phyloP scores from a whole-genome alignment of 2,888 invertebrate genomes.

The Ennomos erosarius region DNA sequence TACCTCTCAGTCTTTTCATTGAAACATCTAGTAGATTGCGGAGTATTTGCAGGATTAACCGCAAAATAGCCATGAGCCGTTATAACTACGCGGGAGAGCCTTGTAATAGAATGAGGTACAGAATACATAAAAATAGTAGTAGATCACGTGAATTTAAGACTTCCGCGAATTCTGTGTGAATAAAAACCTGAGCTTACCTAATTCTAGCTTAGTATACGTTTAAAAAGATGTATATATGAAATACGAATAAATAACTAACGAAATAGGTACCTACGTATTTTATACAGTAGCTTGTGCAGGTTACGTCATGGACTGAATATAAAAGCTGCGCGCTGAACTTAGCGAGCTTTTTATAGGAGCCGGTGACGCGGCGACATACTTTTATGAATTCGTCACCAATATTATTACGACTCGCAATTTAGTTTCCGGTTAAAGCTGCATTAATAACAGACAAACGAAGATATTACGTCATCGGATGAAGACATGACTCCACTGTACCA shows the following conservation, averaged over 20 bases:
- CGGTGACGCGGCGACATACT: conserved; percentile 41
- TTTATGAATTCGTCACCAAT: conserved; percentile 48
- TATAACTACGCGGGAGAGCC: conserved; percentile 21
- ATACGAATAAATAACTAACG: too few relatives aligned
- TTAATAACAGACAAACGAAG: conserved; percentile 47
- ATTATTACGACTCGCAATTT: conserved; percentile 42
- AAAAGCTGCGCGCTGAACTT: conserved; percentile 26
- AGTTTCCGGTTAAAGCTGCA: conserved; percentile 45
- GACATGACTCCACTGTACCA: conserved; percentile 20
- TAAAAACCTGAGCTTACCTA: too few relatives aligned
- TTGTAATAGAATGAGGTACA: too few relatives aligned
- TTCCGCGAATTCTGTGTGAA: too few relatives aligned
- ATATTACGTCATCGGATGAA: conserved; percentile 49
- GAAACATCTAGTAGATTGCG: background rate
- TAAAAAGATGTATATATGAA: too few relatives aligned
- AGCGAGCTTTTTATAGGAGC: conserved; percentile 33
- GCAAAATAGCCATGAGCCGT: conserved; percentile 27
- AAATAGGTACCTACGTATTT: too few relatives aligned
- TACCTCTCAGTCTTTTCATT: background rate
- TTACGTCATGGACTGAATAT: conserved; percentile 20
- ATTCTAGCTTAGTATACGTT: too few relatives aligned
- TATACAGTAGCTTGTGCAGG: conserved; percentile 2
- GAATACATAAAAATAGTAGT: too few relatives aligned
- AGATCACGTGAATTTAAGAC: too few relatives aligned
- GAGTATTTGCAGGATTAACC: conserved; percentile 18